Evolutionary conservation across 2,113 vertebrate species (phyloP), one percentile per base, ranked within the genome.

Genomic region (Marmota monax): DNA sequence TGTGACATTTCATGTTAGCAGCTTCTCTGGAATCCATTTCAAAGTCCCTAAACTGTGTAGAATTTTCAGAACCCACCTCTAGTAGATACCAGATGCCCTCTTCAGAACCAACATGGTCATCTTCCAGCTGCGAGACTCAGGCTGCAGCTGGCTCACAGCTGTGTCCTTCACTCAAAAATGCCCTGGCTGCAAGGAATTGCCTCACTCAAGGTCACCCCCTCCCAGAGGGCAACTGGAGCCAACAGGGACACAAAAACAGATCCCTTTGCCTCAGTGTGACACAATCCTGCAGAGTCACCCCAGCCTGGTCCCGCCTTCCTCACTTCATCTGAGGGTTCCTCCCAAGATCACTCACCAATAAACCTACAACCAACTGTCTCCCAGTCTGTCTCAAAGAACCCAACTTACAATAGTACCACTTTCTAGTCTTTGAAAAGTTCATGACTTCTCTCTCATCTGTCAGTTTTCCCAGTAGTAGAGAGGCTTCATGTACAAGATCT

Each of bases 151-250:
- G 84, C 53, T 91, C 67, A 22, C 17, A 53, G 39, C 56, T 77
- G 58, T 85, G 25, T 61, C 29, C 78, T 78, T 94, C 58, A 8
- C 8, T 5, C 63, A 53, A 63, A 65, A 56, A 0, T 39, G 78
- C 39, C 23, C 82, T 94, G 27, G 78, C 65, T 65, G 13, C 29
- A 76, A n/a, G n/a, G 42, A 84, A 70, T 39, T 90, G 94, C 29
- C 67, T 94, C 77, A 72, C 67, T 80, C 77, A 96, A 84, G 72
- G 69, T 88, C 34, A 83, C 45, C 85, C 17, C 51, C 20, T 92
- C 86, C 67, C 51, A 85, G 27, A 88, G 67, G 69, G 78, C 5
- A 37, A 67, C 67, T 74, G 34, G 29, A 45, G 58, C 48, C 77
- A 80, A 13, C 10, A 25, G 45, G 56, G 23, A 82, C 22, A 56